These are phyloP conservation scores for Hemiprocne comata DNA, from an alignment of 2,113 vertebrate genomes.

Conservation along the genomic window DNA sequence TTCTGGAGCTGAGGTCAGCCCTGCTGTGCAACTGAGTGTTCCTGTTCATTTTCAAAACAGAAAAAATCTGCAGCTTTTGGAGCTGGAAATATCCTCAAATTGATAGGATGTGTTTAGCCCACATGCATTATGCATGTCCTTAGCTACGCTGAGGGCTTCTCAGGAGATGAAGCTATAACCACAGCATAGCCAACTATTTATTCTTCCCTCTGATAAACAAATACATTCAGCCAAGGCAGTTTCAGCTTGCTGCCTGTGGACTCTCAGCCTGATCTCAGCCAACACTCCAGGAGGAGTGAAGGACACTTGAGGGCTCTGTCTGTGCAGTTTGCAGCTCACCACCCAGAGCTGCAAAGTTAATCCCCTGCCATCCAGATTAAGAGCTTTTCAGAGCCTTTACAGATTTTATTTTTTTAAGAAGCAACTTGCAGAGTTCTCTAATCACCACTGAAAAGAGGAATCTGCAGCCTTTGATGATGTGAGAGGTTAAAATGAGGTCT, in stretches of 20 bases:
- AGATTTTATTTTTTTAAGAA: not conserved
- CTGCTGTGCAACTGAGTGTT: accelerated
- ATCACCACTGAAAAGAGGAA: not conserved
- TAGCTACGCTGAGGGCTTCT: not conserved
- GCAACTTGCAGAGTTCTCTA: not conserved
- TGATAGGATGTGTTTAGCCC: not conserved
- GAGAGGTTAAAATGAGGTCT: not conserved
- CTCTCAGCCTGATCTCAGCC: not conserved
- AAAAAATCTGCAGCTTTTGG: not conserved
- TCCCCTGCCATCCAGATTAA: not conserved
- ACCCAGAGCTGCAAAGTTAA: accelerated
- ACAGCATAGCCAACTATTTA: not conserved
- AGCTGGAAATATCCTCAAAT: not conserved
- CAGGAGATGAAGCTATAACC: not conserved
- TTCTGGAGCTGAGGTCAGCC: not conserved
- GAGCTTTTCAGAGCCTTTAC: not conserved
- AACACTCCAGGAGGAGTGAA: not conserved
- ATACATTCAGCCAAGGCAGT: not conserved
- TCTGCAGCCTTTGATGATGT: not conserved
- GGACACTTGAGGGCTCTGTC: not conserved
- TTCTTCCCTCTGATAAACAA: not conserved
- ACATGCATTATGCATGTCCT: not conserved
- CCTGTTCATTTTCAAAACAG: not conserved
- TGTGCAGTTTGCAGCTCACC: not conserved
- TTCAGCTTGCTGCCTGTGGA: not conserved